Conservation (phyloP, 2,797 vertebrate species). For the Cryptoprocta ferox region DNA sequence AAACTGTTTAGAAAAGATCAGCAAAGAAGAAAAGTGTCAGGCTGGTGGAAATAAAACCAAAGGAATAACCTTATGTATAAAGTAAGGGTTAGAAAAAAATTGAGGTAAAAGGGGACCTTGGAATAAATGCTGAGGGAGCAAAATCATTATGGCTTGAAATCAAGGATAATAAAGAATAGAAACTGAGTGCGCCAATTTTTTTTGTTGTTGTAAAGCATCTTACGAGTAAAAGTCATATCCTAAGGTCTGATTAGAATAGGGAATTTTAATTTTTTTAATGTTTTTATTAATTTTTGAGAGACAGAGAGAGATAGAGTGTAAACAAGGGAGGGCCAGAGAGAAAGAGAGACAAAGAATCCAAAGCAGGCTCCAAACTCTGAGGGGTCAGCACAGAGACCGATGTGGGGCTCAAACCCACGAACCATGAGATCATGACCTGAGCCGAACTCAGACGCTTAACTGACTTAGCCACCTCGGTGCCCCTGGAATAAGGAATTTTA, state of each 20-base stretch:
- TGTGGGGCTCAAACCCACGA: too few species aligned
- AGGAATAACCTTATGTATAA: conserved; percentile 75
- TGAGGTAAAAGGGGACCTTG: not conserved
- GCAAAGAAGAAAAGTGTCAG: conserved; percentile 71
- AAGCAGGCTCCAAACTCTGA: too few species aligned
- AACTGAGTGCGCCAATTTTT: conserved; percentile 67
- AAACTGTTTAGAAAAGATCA: conserved; percentile 80
- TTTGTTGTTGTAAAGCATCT: conserved; percentile 73
- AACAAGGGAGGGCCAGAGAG: too few species aligned
- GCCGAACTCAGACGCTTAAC: too few species aligned
- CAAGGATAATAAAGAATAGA: conserved; percentile 75
- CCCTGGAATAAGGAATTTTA: not conserved
- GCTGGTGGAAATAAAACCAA: conserved; percentile 71
- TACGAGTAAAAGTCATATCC: conserved; percentile 43
- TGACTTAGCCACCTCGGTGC: too few species aligned
- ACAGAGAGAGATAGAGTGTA: too few species aligned
- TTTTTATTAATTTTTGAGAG: too few species aligned
- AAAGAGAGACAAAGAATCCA: too few species aligned
- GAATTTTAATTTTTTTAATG: not conserved
- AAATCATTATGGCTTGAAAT: conserved; percentile 81
- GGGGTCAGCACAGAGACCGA: too few species aligned
- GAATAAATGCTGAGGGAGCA: conserved; percentile 55
- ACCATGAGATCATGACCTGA: too few species aligned
- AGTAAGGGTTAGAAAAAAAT: conserved; percentile 79
- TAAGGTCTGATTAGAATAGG: not conserved